phyloP scores from a whole-genome alignment of 2,888 invertebrate genomes.

The Tenthredo distinguenda region DNA sequence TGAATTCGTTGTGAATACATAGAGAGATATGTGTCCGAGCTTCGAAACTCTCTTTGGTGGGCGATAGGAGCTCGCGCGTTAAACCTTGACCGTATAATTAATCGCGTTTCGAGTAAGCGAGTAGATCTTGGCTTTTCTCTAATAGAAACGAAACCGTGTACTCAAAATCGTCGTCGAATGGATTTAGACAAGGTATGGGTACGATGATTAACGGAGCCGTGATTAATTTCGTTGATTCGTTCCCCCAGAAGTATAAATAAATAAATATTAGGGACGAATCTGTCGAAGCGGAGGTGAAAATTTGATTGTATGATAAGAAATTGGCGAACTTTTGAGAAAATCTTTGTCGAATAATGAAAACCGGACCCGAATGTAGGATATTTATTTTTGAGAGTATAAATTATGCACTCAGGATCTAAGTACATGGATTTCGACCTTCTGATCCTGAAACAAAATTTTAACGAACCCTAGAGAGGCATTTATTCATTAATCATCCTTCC shows the following conservation, averaged over 20 bases:
- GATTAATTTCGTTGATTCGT: no score
- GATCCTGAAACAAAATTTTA: neutral
- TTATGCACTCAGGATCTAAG: neutral
- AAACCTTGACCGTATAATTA: conserved; percentile 75
- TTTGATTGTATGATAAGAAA: no score
- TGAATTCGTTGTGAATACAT: no score
- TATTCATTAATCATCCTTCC: neutral
- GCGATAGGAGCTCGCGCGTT: conserved; percentile 27
- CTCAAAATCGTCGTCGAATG: no score
- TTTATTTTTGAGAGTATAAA: neutral
- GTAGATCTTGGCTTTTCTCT: neutral
- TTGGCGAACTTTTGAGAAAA: no score
- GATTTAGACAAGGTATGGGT: no score
- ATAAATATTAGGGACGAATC: no score
- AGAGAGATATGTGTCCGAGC: neutral
- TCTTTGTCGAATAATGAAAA: no score
- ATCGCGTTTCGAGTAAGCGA: conserved; percentile 71
- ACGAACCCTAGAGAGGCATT: neutral
- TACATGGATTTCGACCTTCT: neutral
- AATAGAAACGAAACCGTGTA: neutral
- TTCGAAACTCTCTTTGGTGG: neutral
- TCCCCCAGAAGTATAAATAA: no score
- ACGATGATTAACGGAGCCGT: no score
- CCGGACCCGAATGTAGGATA: neutral
- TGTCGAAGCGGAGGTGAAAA: no score